Evolutionary conservation across 2,797 vertebrate species (phyloP).

Genomic region (Molothrus aeneus): DNA sequence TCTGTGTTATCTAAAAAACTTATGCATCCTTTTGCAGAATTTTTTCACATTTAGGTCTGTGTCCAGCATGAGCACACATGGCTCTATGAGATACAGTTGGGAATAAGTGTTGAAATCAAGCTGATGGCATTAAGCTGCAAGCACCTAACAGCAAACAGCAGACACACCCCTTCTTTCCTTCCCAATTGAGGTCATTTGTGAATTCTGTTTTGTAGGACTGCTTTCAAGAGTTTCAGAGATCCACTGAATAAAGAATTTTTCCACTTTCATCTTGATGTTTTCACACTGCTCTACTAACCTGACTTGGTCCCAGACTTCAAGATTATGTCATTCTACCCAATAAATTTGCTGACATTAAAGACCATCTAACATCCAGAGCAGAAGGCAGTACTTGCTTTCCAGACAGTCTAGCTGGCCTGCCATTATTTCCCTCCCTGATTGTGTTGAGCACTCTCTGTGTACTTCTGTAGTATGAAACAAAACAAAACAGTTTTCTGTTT

Average conservation of each 20-base stretch:
- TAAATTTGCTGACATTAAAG: background rate
- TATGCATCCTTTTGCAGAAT: background rate
- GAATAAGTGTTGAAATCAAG: background rate
- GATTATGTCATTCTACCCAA: background rate
- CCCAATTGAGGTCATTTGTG: background rate
- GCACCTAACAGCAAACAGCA: background rate
- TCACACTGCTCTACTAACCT: background rate
- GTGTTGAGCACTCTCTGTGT: background rate
- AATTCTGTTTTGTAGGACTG: background rate
- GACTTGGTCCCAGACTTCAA: background rate
- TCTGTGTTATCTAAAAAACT: background rate
- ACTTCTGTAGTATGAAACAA: background rate
- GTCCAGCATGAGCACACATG: background rate
- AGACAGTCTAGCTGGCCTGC: background rate
- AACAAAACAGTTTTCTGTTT: background rate
- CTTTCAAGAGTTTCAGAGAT: background rate
- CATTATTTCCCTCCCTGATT: background rate
- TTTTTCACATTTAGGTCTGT: background rate
- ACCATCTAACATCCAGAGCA: background rate
- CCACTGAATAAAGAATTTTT: slow-evolving; percentile 26
- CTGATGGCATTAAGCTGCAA: background rate
- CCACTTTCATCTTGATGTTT: slow-evolving; percentile 6
- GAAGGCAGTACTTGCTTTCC: background rate
- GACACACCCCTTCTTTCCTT: background rate
- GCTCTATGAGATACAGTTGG: background rate